Percentiles rank a stretch among this genome's conserved stretches.
Evolutionary conservation across 2,797 vertebrate species (phyloP).

Genomic region (Acrocephalus scirpaceus): DNA sequence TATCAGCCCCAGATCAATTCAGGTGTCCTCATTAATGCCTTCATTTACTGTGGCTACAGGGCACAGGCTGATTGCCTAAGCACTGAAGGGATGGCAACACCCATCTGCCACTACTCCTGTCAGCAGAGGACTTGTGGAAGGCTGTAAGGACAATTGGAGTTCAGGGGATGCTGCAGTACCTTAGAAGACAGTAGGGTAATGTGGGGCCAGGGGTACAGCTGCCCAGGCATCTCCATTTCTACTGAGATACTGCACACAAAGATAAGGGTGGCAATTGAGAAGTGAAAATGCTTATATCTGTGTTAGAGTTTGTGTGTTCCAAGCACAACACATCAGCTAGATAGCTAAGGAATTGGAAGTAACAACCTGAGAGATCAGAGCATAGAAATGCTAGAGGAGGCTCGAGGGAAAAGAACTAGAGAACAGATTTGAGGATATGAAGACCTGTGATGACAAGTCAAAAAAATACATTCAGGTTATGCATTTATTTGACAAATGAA

Average conservation of each 20-base stretch:
- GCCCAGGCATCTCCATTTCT: background rate
- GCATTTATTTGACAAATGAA: background rate
- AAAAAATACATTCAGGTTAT: background rate
- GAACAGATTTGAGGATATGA: background rate
- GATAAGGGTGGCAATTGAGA: background rate
- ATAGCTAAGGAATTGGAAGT: background rate
- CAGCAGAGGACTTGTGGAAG: background rate
- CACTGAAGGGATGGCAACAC: background rate
- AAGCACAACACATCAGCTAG: background rate
- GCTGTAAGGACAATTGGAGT: background rate
- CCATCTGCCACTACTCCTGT: background rate
- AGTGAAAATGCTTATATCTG: background rate
- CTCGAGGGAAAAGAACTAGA: accelerated
- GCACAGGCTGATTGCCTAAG: background rate
- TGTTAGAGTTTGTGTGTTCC: background rate
- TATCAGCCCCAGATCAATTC: background rate
- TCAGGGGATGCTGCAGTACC: background rate
- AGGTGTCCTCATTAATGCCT: background rate
- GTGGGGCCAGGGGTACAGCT: background rate
- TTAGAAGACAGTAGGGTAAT: background rate
- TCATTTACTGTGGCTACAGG: background rate
- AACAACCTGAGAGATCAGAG: background rate
- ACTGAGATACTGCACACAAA: background rate
- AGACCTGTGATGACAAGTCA: background rate
- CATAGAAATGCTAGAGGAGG: background rate